A percentile compares a stretch with the other conserved stretches of the same genome.
phyloP scores from a whole-genome alignment of 2,797 vertebrate species.

The Aeoliscus strigatus region DNA sequence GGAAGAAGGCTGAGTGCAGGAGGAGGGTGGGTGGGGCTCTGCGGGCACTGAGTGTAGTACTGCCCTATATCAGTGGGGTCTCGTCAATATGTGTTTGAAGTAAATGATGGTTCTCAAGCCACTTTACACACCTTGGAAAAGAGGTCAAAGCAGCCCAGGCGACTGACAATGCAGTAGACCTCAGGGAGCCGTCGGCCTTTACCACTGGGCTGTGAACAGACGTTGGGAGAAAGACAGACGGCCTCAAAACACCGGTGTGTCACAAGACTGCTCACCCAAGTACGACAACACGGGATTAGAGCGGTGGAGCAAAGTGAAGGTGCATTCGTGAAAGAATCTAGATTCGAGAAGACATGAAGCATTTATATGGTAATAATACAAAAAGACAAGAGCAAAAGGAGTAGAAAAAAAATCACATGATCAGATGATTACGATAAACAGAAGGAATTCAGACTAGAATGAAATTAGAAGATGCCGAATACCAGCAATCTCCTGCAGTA shows the following conservation, averaged over 20 bases:
- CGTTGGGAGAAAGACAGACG: slow-evolving; percentile 28
- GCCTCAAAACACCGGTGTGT: slow-evolving; percentile 27
- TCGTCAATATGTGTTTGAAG: slow-evolving; percentile 3
- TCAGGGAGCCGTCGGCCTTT: slow-evolving; percentile 94
- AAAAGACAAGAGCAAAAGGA: neutral
- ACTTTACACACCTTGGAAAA: slow-evolving; percentile 89
- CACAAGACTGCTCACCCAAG: slow-evolving; percentile 35
- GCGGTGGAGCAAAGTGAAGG: slow-evolving; percentile 21
- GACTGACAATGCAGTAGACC: slow-evolving; percentile 98
- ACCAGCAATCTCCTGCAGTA: slow-evolving; percentile 97
- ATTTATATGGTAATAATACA: slow-evolving; percentile 2
- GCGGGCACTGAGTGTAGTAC: slow-evolving; percentile 25
- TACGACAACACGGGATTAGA: slow-evolving; percentile 24
- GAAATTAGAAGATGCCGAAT: too few species aligned
- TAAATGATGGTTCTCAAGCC: neutral
- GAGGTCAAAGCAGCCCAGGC: slow-evolving; percentile 94
- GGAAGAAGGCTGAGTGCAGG: slow-evolving; percentile 14
- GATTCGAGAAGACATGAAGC: neutral
- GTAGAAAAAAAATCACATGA: too few species aligned
- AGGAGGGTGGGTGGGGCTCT: slow-evolving; percentile 40
- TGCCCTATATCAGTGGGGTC: slow-evolving; percentile 4
- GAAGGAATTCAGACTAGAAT: neutral
- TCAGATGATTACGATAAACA: too few species aligned
- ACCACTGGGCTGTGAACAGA: slow-evolving; percentile 78
- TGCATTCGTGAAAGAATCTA: neutral